Evolutionary conservation across 1,140 invertebrate genomes (phyloP), one percentile per base, ranked within the genome.

Genomic region (Brachionus paranguensis): DNA sequence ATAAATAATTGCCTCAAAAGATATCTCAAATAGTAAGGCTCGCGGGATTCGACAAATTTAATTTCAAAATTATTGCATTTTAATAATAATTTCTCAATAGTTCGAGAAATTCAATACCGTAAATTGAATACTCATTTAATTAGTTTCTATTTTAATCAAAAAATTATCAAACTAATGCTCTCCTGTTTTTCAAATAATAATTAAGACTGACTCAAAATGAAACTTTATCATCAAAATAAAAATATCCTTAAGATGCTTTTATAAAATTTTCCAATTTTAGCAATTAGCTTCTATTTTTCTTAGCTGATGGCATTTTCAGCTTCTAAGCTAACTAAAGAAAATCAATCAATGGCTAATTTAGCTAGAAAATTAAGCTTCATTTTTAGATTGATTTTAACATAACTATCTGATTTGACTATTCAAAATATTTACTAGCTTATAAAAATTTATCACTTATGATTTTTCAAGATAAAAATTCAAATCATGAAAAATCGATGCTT

Each of bases 111-210:
- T 43, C 68, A 72, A 72, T 72, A 72, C 68, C 68, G 68, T 72
- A 72, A 72, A 72, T 72, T 72, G 68, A 72, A 45, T 72, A 72
- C 41, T 72, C 20, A 43, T 72, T 43, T 72, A 72, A 72, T 72
- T 72, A 72, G 68, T 72, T 72, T 72, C n/a, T 72, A 72, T 72
- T 47, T 72, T 72, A 8, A 20, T 17, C 10, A 45, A 43, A 41
- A 43, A 72, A 72, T 41, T 72, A 60, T 60, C 53, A 60, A 60
- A 24, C n/a, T 60, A 60, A 60, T 17, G n/a, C 53, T 60, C 53
- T 60, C 53, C 17, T 60, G 5, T 20, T 60, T 55, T 60, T 20
- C 20, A 60, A 60, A 60, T 20, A 7, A 60, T 60, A 27, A 60
- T 60, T 60, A 60, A 60, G n/a, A 60, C n/a, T 20, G n/a, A 60